Conservation (phyloP, 2,797 vertebrate genomes). For the Rhinogobio ventralis region DNA sequence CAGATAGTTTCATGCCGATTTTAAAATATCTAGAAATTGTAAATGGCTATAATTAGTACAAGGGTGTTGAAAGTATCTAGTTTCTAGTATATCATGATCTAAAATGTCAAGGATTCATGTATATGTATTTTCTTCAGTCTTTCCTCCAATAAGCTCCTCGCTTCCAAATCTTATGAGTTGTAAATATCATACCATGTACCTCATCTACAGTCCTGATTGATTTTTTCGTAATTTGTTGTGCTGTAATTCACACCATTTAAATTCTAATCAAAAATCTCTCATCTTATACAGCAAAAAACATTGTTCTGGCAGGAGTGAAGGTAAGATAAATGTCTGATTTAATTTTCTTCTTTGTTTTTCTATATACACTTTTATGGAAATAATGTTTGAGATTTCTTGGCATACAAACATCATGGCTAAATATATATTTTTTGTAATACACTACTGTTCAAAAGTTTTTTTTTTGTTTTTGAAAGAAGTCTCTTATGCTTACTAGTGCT, state of each 20-base stretch:
- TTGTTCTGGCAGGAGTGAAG: constrained; percentile 96
- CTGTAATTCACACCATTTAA: background rate
- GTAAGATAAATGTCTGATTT: constrained; percentile 71
- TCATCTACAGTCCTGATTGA: background rate
- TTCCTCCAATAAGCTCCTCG: background rate
- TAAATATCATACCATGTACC: background rate
- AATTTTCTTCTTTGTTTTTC: background rate
- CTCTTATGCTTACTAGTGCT: background rate
- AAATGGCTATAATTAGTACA: background rate
- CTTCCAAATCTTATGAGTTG: background rate
- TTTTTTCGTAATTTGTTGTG: background rate
- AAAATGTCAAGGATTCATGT: background rate
- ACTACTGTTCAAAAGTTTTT: background rate
- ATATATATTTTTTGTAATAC: background rate
- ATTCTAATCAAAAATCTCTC: background rate
- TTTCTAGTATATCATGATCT: background rate
- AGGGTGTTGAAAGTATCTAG: background rate
- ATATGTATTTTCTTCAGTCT: background rate
- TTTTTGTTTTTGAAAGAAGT: background rate
- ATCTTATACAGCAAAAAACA: constrained; percentile 91
- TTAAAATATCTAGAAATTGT: background rate
- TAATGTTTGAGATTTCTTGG: background rate
- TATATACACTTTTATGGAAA: background rate
- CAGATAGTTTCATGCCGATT: background rate
- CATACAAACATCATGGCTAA: background rate